Conservation (phyloP, 2,797 vertebrate genomes). For the Acrossocheilus wenchowensis region DNA sequence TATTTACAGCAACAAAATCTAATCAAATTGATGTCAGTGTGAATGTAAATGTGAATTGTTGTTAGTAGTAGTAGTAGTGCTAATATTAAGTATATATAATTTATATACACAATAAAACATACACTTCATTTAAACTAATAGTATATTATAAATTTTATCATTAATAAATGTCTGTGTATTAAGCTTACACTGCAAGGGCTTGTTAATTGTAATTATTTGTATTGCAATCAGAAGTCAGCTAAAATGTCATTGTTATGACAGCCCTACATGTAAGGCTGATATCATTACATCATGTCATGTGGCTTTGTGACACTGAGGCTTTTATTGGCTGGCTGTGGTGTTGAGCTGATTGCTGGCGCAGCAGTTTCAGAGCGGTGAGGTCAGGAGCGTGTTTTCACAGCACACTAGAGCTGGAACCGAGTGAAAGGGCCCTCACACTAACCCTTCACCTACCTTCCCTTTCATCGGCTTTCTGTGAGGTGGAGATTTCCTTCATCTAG, state of each 20-base stretch:
- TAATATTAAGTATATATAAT: too few relatives aligned
- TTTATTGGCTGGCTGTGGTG: not conserved
- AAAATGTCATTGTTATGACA: not conserved
- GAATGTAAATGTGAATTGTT: not conserved
- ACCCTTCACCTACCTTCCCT: constrained; percentile 48
- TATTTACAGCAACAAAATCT: too few relatives aligned
- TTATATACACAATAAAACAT: too few relatives aligned
- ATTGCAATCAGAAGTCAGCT: not conserved
- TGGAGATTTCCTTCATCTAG: constrained; percentile 44
- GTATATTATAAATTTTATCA: not conserved
- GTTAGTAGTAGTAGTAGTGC: not conserved
- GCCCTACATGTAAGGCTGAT: not conserved
- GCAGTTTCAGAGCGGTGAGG: constrained; percentile 37
- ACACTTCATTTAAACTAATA: not conserved
- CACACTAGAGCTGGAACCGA: constrained; percentile 32
- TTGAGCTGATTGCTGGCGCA: constrained; percentile 27
- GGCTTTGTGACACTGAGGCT: constrained; percentile 12
- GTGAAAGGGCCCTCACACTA: constrained; percentile 30
- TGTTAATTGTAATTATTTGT: not conserved
- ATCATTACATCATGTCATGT: not conserved
- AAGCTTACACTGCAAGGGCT: not conserved
- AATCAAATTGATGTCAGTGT: too few relatives aligned
- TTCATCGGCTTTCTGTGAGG: constrained; percentile 48
- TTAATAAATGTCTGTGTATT: not conserved
- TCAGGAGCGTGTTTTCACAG: constrained; percentile 51